Conservation (phyloP, 1,140 invertebrate species). For the Oppia nitens region DNA sequence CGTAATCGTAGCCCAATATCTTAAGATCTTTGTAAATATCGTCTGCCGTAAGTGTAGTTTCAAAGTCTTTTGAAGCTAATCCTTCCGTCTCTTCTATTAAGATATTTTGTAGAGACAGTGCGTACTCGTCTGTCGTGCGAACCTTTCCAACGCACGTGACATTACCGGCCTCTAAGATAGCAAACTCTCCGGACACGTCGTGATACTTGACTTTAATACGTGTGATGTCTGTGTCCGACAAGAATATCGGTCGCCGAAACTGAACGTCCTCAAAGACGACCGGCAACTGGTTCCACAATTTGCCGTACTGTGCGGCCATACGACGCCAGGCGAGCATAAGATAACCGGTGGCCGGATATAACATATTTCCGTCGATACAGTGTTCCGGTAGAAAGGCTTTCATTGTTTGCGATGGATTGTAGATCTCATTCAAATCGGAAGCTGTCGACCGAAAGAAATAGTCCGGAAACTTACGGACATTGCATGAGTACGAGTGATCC, state of each 20-base stretch:
- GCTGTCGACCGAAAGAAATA: not conserved
- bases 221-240: conserved; percentile 49
- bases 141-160: conserved; percentile 53
- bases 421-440: conserved; percentile 10
- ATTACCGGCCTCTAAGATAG: conserved; percentile 66
- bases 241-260: conserved; percentile 34
- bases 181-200: conserved; percentile 69
- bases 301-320: conserved; percentile 68
- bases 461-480: conserved; percentile 4
- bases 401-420: conserved; percentile 49
- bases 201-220: conserved; percentile 78
- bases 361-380: conserved; percentile 75
- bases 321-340: conserved; percentile 72
- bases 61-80: conserved; percentile 24
- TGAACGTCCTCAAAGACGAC: conserved; percentile 69
- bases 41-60: conserved; percentile 19
- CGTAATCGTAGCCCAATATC: conserved; percentile 83
- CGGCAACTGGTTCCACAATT: conserved; percentile 29
- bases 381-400: conserved; percentile 67
- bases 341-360: conserved; percentile 91
- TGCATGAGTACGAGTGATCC: conserved; percentile 30
- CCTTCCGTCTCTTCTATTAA: conserved; percentile 22
- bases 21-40: conserved; percentile 88
- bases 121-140: conserved; percentile 28
- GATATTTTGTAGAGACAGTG: not conserved